phyloP scores from a whole-genome alignment of 2,888 invertebrate genomes.

The Melieria picta region DNA sequence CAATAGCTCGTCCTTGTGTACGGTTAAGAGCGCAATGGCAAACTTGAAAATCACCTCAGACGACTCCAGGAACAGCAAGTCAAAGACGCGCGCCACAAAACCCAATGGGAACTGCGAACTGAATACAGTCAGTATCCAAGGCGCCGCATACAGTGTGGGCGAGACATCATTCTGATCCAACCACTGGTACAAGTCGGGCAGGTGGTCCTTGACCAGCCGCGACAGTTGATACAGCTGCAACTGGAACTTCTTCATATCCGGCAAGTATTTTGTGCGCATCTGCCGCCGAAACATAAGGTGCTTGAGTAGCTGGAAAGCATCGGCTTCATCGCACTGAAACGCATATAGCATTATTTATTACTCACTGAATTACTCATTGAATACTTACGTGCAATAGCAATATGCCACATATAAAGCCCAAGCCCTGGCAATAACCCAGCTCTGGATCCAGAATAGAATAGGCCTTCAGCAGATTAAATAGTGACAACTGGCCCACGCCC shows the following conservation, averaged over 20 bases:
- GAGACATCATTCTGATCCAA: constrained; percentile 89
- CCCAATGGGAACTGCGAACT: constrained; percentile 97
- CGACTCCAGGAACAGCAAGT: constrained; percentile 90
- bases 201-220: constrained; percentile 86
- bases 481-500: constrained; percentile 90
- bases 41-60: constrained; percentile 91
- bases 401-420: constrained; percentile 95
- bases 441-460: constrained; percentile 94
- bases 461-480: constrained; percentile 95
- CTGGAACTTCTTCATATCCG: constrained; percentile 95
- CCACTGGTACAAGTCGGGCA: constrained; percentile 87
- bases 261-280: constrained; percentile 87
- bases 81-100: constrained; percentile 93
- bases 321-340: constrained; percentile 89
- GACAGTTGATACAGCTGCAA: constrained; percentile 91
- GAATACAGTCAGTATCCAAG: constrained; percentile 93
- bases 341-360: not conserved
- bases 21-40: constrained; percentile 83
- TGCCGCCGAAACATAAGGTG: constrained; percentile 93
- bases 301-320: constrained; percentile 86
- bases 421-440: constrained; percentile 96
- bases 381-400: constrained; percentile 88
- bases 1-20: constrained; percentile 85
- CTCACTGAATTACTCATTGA: not conserved
- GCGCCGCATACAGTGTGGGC: constrained; percentile 94